phyloP scores from a whole-genome alignment of 1,140 invertebrate genomes.

The fruit fly (Drosophila melanogaster) region Release_6_plus_ISO1_MT NT_033777.3:11910001-11910500 shows the following conservation, averaged over 20 bases:
- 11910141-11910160: slow-evolving; percentile 21
- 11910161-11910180: slow-evolving; percentile 38
- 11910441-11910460: background rate
- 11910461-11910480: background rate
- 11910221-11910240: slow-evolving; percentile 32
- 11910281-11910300: background rate
- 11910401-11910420: background rate
- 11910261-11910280: slow-evolving; percentile 32
- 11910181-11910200: slow-evolving; percentile 29
- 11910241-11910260: slow-evolving; percentile 24
- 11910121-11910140: slow-evolving; percentile 7
- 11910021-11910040: slow-evolving; percentile 59
- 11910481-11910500: background rate
- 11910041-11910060: slow-evolving; percentile 32
- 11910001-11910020: slow-evolving; percentile 56
- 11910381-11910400: background rate
- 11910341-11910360: slow-evolving; percentile 1
- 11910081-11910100: background rate
- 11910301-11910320: slow-evolving; percentile 17
- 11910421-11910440: background rate
- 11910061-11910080: slow-evolving; percentile 7
- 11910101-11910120: background rate
- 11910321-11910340: slow-evolving; percentile 7
- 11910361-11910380: background rate
- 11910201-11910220: slow-evolving; percentile 25